Percentiles rank a stretch among this genome's conserved stretches.
Conservation (phyloP, 2,797 vertebrate genomes). For the Hephaestus fuliginosus region DNA sequence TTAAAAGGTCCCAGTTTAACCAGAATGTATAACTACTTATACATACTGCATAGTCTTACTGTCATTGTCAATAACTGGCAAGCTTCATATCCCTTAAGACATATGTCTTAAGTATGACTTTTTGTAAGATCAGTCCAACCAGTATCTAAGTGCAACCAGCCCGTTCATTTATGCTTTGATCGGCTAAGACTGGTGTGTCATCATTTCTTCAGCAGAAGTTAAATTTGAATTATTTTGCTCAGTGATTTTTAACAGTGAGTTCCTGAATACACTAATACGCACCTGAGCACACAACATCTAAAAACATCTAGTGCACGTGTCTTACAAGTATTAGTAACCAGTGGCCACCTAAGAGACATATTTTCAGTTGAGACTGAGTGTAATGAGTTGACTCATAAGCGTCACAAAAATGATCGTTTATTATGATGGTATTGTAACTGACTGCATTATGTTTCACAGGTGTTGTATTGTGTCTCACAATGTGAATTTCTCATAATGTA, state of each 20-base stretch:
- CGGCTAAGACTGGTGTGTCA: too few relatives aligned
- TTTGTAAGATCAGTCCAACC: too few relatives aligned
- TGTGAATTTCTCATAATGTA: neutral
- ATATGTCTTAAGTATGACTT: too few relatives aligned
- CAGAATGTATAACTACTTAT: neutral
- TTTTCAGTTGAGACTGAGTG: neutral
- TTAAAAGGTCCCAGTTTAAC: neutral
- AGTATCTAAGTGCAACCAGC: too few relatives aligned
- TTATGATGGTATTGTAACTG: neutral
- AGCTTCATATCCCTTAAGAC: too few relatives aligned
- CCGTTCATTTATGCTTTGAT: neutral
- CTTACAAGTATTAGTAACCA: neutral
- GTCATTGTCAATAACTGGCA: too few relatives aligned
- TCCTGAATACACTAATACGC: neutral
- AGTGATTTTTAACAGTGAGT: too few relatives aligned
- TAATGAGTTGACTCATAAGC: neutral
- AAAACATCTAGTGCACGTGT: too few relatives aligned
- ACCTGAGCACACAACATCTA: neutral
- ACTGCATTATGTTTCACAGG: neutral
- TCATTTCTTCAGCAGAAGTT: too few relatives aligned
- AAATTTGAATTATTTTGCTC: too few relatives aligned
- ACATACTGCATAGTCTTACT: too few relatives aligned
- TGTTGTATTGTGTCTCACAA: neutral
- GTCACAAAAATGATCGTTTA: neutral
- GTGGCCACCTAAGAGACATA: neutral